These are phyloP conservation scores for Caenorhabditis sulstoni DNA, from an alignment of 2,888 invertebrate genomes.

Conservation along the genomic window DNA sequence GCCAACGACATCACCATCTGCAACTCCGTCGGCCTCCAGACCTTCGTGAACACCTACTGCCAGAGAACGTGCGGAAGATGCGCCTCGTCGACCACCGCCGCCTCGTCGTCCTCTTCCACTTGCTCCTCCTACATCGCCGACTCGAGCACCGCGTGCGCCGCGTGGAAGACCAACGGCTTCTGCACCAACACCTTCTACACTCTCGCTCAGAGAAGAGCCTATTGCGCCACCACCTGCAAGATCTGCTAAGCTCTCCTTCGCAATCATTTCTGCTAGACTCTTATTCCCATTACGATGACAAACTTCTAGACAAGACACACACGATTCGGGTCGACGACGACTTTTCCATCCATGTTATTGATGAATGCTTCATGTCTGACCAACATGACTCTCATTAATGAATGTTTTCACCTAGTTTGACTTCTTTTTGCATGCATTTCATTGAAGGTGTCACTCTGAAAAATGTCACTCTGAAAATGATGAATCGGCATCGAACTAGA, in stretches of 20 bases:
- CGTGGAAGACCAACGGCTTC: too few relatives aligned
- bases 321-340: background rate
- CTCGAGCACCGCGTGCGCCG: too few relatives aligned
- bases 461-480: background rate
- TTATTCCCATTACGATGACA: background rate
- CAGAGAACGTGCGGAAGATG: too few relatives aligned
- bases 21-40: conserved; percentile 17
- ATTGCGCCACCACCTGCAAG: too few relatives aligned
- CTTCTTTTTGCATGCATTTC: background rate
- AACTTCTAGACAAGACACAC: background rate
- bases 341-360: background rate
- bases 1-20: conserved; percentile 50
- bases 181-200: too few relatives aligned
- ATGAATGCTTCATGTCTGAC: background rate
- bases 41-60: conserved; percentile 46
- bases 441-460: too few relatives aligned
- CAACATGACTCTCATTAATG: background rate
- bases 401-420: background rate
- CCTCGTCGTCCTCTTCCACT: too few relatives aligned
- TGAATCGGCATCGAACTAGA: background rate
- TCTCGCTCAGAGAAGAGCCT: too few relatives aligned
- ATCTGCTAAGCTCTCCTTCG: background rate
- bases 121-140: too few relatives aligned
- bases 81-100: too few relatives aligned
- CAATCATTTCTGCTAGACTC: background rate